Base-by-base conservation (phyloP, 2,888 invertebrate species). In the Danaus chrysippus region DNA sequence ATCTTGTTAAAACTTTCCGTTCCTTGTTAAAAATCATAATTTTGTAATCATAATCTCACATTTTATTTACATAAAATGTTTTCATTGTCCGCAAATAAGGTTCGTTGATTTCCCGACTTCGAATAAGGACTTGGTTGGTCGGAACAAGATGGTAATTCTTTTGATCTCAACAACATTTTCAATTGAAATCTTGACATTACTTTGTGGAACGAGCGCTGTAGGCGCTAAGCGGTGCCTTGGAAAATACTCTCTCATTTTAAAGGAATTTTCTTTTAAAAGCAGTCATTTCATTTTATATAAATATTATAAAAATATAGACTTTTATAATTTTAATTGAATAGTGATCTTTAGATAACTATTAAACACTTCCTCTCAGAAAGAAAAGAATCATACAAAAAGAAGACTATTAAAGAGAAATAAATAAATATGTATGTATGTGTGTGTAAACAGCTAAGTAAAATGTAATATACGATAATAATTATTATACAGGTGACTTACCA, bases 401-500 rank as follows among this genome's bases (percentile, higher is more conserved):
- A 34, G 23, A 8, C 23, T 34, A 34, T 23, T 23, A 23, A 23
- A 23, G 3, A 23, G 3, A 23, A 23, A 3, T 23, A 23, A 23
- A 23, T 3, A 1, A 23, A 23, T 3, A 23, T 23, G 3, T 23
- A 3, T 3, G 23, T 23, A 3, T 23, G 23, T 23, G 23, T 23
- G 23, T 23, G 23, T 23, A 23, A 23, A 15, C 17, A 49, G 17
- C 17, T 17, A 17, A 17, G n/a, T 49, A 10, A 49, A 43, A 49
- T 17, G 17, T 1, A 2, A 17, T 49, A 17, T 49, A 17, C 11
- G 10, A 10, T 49, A 2, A 17, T 10, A 49, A n/a, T 49, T 49
- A 10, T 49, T 11, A 42, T 13, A 13, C 12, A 13, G 46, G 41
- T 46, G 53, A 71, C 89, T 87, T 72, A 91, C 90, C 90, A 84